Evolutionary conservation across 1,140 invertebrate species (phyloP), one percentile per base, ranked within the genome.

Genomic region (Gryon sp.): DNA sequence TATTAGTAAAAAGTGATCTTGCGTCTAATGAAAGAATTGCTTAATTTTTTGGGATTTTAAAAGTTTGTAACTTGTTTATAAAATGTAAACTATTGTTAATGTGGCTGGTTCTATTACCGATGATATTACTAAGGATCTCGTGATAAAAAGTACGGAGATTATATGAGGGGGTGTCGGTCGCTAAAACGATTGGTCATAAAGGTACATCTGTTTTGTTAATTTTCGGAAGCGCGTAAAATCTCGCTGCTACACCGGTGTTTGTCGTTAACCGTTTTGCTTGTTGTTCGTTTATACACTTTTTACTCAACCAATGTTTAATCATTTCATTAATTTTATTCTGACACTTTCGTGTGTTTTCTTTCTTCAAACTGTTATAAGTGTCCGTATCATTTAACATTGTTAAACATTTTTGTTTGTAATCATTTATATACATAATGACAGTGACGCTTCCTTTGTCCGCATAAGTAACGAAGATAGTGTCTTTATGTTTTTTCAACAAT

Each of bases 401-500:
- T 12, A 7, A 2, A 36, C 28, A 34, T 36, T 52, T 52, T 0
- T 19, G 8, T 11, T 7, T 12, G 14, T 52, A 52, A 0, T 52
- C 9, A 12, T 11, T 3, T 36, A 34, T 52, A 2, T 22, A 12
- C 30, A 52, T 52, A 2, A 52, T 52, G 8, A 52, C 46, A 7
- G 46, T 52, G 2, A 36, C 22, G 9, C 36, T 52, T 7, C 50
- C 50, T 36, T 53, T 53, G 38, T 53, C 50, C 1, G 50, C 50
- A 14, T 22, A 12, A 20, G 50, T 50, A 6, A 53, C 1, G n/a
- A 24, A 53, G 9, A 53, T 38, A 24, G 2, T 4, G 0, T 53
- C 6, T 26, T n/a, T 36, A 8, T 53, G n/a, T 24, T 53, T 36
- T 4, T 38, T 36, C 1, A 53, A 11, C 24, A 53, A 53, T 0